These are phyloP conservation scores for Hecatera dysodea DNA, from an alignment of 2,888 invertebrate species.

Conservation along the genomic window DNA sequence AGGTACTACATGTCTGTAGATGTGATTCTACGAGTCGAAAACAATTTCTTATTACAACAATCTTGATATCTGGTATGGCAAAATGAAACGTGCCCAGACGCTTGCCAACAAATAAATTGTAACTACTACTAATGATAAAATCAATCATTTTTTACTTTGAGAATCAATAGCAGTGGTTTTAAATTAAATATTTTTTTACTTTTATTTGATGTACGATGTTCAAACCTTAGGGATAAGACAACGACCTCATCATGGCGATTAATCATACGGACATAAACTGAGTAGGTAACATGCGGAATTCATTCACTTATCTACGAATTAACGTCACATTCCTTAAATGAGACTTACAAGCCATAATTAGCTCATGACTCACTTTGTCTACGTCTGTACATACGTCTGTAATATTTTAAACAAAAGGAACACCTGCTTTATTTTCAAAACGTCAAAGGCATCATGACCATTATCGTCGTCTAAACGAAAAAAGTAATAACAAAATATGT, in stretches of 20 bases:
- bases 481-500: neutral
- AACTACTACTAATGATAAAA: slow-evolving; percentile 1
- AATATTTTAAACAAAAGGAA: slow-evolving; percentile 30
- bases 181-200: neutral
- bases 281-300: neutral
- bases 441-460: neutral
- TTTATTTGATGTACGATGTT: neutral
- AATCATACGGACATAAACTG: slow-evolving; percentile 2
- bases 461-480: slow-evolving; percentile 15
- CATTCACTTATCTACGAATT: neutral
- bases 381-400: slow-evolving; percentile 27
- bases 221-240: neutral
- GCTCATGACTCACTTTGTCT: slow-evolving; percentile 45
- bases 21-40: slow-evolving; percentile 6
- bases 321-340: slow-evolving; percentile 31
- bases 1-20: neutral
- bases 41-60: slow-evolving; percentile 27
- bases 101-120: slow-evolving; percentile 44
- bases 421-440: slow-evolving; percentile 11
- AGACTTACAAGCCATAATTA: slow-evolving; percentile 24
- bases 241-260: neutral
- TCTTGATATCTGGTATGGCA: slow-evolving; percentile 20
- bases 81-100: slow-evolving; percentile 32
- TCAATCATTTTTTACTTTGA: slow-evolving; percentile 11
- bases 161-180: neutral